Percentiles rank a stretch among this genome's conserved stretches.
These are phyloP conservation scores for Lagocephalus sceleratus DNA, from an alignment of 2,797 vertebrate genomes.

Conservation along the genomic window DNA sequence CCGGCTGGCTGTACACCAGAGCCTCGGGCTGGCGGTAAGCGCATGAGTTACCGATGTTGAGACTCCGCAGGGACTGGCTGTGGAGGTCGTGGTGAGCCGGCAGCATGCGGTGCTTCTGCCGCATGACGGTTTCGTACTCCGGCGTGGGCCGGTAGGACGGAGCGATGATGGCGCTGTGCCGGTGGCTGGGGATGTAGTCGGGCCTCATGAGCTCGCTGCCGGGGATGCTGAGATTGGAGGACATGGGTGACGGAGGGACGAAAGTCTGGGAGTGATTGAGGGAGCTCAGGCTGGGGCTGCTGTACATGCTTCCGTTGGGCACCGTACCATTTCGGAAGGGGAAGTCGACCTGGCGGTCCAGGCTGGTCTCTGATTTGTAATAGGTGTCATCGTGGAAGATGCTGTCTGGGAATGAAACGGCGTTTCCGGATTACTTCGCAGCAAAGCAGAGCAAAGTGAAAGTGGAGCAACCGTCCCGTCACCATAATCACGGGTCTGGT, in stretches of 20 bases:
- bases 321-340: conserved; percentile 86
- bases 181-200: conserved; percentile 92
- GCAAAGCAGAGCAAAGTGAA: no score
- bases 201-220: conserved; percentile 92
- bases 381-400: conserved; percentile 93
- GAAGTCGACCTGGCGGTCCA: conserved; percentile 83
- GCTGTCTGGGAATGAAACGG: conserved; percentile 77
- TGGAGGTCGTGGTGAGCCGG: conserved; percentile 81
- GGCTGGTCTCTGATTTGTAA: conserved; percentile 90
- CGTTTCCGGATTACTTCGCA: background rate
- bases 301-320: conserved; percentile 93
- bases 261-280: conserved; percentile 92
- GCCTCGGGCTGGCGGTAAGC: conserved; percentile 90
- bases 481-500: conserved; percentile 4
- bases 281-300: conserved; percentile 91
- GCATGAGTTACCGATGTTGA: conserved; percentile 90
- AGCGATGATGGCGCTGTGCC: conserved; percentile 93
- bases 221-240: conserved; percentile 92
- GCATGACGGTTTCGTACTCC: conserved; percentile 93
- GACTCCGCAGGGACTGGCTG: conserved; percentile 92
- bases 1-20: conserved; percentile 94
- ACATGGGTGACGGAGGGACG: conserved; percentile 88
- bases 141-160: conserved; percentile 95
- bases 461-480: background rate
- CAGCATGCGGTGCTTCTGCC: conserved; percentile 85